These are phyloP conservation scores for Himalopsyche kuldschensis DNA, from an alignment of 2,888 invertebrate species.

Conservation along the genomic window DNA sequence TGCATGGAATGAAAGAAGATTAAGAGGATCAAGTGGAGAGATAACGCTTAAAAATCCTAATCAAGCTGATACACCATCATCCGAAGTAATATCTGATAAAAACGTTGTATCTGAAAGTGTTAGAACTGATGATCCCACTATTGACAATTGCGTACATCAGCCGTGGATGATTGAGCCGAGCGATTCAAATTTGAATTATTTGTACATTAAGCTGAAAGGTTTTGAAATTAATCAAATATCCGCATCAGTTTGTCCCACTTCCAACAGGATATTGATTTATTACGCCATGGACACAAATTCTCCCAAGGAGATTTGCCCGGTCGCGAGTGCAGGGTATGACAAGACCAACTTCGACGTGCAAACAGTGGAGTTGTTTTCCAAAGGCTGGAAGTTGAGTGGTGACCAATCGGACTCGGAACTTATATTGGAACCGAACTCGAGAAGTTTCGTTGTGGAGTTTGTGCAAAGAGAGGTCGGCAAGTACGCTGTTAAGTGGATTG, in stretches of 20 bases:
- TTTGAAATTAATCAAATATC: slow-evolving; percentile 58
- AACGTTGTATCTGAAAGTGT: slow-evolving; percentile 59
- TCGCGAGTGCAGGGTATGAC: slow-evolving; percentile 46
- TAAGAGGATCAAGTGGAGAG: slow-evolving; percentile 74
- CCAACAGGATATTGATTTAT: slow-evolving; percentile 73
- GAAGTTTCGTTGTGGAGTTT: slow-evolving; percentile 76
- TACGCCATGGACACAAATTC: slow-evolving; percentile 67
- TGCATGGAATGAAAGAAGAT: slow-evolving; percentile 65
- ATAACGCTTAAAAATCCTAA: slow-evolving; percentile 68
- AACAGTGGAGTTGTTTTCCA: slow-evolving; percentile 69
- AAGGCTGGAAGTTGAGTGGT: slow-evolving; percentile 65
- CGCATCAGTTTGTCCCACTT: slow-evolving; percentile 64
- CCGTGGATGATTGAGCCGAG: slow-evolving; percentile 81
- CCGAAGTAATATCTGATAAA: slow-evolving; percentile 53
- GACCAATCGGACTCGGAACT: slow-evolving; percentile 44
- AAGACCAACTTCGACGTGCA: slow-evolving; percentile 46
- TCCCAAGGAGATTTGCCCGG: slow-evolving; percentile 69
- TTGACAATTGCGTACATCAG: slow-evolving; percentile 65
- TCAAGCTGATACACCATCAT: slow-evolving; percentile 49
- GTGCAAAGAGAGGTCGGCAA: slow-evolving; percentile 72
- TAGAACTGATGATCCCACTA: slow-evolving; percentile 56
- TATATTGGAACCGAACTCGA: slow-evolving; percentile 60
- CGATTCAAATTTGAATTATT: slow-evolving; percentile 67
- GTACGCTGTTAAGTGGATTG: slow-evolving; percentile 78
- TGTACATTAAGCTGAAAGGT: slow-evolving; percentile 72